These are phyloP conservation scores for Mylabris sibirica DNA, from an alignment of 2,888 invertebrate genomes.

Conservation along the genomic window DNA sequence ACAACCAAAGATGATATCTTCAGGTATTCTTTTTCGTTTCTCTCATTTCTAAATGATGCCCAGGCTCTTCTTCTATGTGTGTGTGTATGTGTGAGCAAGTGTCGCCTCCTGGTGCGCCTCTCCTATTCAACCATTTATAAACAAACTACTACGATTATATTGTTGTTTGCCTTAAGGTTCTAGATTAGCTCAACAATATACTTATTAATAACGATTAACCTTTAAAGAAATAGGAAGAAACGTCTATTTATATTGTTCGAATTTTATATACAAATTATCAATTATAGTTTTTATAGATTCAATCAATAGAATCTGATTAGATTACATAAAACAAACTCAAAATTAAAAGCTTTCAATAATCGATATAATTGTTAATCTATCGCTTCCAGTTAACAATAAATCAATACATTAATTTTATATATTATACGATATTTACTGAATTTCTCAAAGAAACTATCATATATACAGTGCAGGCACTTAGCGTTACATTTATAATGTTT, in stretches of 20 bases:
- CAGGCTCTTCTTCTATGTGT: neutral
- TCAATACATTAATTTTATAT: conserved; percentile 24
- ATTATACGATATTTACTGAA: neutral
- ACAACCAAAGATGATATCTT: conserved; percentile 53
- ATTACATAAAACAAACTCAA: conserved; percentile 14
- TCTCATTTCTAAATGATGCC: neutral
- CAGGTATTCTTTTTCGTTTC: conserved; percentile 34
- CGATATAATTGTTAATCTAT: conserved; percentile 39
- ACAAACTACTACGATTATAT: conserved; percentile 49
- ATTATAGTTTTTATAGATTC: conserved; percentile 34
- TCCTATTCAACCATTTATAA: conserved; percentile 56
- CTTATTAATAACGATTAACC: conserved; percentile 47
- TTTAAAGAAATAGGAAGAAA: conserved; percentile 30
- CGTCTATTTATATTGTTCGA: conserved; percentile 9
- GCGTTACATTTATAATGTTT: too few species aligned
- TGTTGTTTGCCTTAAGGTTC: conserved; percentile 21
- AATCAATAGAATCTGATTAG: neutral
- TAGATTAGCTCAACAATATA: conserved; percentile 40
- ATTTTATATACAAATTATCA: conserved; percentile 40
- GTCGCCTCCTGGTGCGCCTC: conserved; percentile 58
- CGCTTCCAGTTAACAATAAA: conserved; percentile 45
- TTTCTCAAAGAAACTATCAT: neutral
- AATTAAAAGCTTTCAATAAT: conserved; percentile 16
- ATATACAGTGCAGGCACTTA: neutral
- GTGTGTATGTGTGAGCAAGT: conserved; percentile 54